These are phyloP conservation scores for Helobdella robusta DNA, from an alignment of 2,888 invertebrate genomes.

Conservation along the genomic window DNA sequence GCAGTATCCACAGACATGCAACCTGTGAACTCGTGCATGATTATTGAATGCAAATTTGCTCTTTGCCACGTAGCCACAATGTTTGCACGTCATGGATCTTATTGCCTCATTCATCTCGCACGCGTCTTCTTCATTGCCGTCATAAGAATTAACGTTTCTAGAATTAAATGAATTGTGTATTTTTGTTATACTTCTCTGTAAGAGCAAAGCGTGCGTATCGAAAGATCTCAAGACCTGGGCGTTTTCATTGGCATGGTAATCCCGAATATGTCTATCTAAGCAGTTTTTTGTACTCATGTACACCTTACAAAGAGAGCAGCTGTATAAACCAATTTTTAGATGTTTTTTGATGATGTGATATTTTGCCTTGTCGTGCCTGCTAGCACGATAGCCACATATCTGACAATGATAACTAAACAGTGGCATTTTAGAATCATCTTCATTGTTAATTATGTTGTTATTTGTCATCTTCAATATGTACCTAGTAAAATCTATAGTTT, in stretches of 20 bases:
- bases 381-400: constrained; percentile 26
- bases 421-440: background rate
- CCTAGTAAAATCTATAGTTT: background rate
- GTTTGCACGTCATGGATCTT: constrained; percentile 9
- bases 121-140: background rate
- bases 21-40: constrained; percentile 20
- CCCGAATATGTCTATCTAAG: constrained; percentile 27
- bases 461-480: constrained; percentile 18
- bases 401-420: constrained; percentile 29
- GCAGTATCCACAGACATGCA: constrained; percentile 30
- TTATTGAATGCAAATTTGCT: constrained; percentile 14
- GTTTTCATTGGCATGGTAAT: background rate
- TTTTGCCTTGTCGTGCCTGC: constrained; percentile 27
- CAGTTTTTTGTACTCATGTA: constrained; percentile 25
- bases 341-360: constrained; percentile 31
- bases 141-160: background rate
- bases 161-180: background rate
- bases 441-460: background rate
- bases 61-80: constrained; percentile 19
- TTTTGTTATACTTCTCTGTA: constrained; percentile 13
- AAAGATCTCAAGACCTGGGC: constrained; percentile 11
- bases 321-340: constrained; percentile 29
- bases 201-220: constrained; percentile 16
- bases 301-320: constrained; percentile 28
- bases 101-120: background rate